These are phyloP conservation scores for Sander lucioperca DNA, from an alignment of 2,113 vertebrate species.

Conservation along the genomic window DNA sequence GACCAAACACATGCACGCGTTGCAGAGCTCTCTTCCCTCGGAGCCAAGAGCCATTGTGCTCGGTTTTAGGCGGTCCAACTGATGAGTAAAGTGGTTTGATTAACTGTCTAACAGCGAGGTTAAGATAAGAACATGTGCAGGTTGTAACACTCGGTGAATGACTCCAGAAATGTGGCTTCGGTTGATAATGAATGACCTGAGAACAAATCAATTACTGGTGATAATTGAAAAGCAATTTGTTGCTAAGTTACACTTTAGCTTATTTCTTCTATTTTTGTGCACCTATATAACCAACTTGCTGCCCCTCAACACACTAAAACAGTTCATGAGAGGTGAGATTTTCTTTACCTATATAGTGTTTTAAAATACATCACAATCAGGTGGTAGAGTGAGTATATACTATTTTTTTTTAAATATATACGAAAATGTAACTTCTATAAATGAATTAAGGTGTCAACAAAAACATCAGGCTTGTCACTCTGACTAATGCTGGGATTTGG, in stretches of 20 bases:
- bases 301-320: not conserved
- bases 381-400: not conserved
- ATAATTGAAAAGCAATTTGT: slow-evolving; percentile 29
- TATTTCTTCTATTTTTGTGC: not conserved
- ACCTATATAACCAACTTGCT: not conserved
- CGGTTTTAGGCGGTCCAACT: slow-evolving; percentile 28
- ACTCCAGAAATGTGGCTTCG: slow-evolving; percentile 34
- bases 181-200: slow-evolving; percentile 43
- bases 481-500: slow-evolving; percentile 6
- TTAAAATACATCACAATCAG: slow-evolving; percentile 3
- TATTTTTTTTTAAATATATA: not conserved
- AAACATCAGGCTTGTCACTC: slow-evolving; percentile 30
- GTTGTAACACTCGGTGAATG: slow-evolving; percentile 1
- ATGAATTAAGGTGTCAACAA: slow-evolving; percentile 35
- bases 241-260: not conserved
- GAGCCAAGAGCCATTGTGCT: slow-evolving; percentile 11
- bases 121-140: slow-evolving; percentile 56
- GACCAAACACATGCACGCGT: slow-evolving; percentile 7
- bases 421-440: not conserved
- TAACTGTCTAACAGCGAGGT: slow-evolving; percentile 52
- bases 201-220: slow-evolving; percentile 32
- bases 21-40: slow-evolving; percentile 2
- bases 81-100: slow-evolving; percentile 57
- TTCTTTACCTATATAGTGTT: not conserved
- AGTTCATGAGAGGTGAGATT: not conserved